Conservation (phyloP, 1,140 invertebrate species). For the Meloidogyne hapla region DNA sequence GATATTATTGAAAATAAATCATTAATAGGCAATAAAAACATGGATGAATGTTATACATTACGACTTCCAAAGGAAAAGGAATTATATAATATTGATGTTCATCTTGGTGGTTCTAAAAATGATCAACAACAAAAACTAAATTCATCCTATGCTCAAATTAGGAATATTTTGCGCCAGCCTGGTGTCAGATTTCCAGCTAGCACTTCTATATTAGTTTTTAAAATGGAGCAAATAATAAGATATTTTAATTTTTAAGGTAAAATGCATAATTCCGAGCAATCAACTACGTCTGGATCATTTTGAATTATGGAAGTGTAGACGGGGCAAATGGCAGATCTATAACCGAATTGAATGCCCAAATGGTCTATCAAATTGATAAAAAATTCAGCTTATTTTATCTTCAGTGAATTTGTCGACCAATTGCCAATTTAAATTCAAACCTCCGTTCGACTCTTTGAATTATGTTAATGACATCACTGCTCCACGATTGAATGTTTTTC, state of each 20-base stretch:
- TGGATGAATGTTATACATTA: slow-evolving; percentile 3
- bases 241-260: slow-evolving; percentile 31
- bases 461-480: neutral
- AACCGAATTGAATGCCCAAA: slow-evolving; percentile 39
- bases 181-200: slow-evolving; percentile 8
- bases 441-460: neutral
- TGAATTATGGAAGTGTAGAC: slow-evolving; percentile 46
- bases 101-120: neutral
- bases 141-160: neutral
- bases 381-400: neutral
- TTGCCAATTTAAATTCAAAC: slow-evolving; percentile 39
- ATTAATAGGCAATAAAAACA: neutral
- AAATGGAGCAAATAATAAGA: neutral
- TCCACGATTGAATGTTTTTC: slow-evolving; percentile 39
- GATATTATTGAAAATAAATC: neutral
- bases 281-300: slow-evolving; percentile 27
- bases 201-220: neutral
- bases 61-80: neutral
- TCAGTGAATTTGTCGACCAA: neutral
- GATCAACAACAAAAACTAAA: neutral
- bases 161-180: neutral
- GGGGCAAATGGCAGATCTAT: slow-evolving; percentile 48
- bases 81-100: neutral
- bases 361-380: slow-evolving; percentile 22
- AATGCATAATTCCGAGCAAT: slow-evolving; percentile 34